A percentile compares a stretch with the other conserved stretches of the same genome.
phyloP scores from a whole-genome alignment of 2,888 invertebrate genomes.

The Pristionchus arcanus region DNA sequence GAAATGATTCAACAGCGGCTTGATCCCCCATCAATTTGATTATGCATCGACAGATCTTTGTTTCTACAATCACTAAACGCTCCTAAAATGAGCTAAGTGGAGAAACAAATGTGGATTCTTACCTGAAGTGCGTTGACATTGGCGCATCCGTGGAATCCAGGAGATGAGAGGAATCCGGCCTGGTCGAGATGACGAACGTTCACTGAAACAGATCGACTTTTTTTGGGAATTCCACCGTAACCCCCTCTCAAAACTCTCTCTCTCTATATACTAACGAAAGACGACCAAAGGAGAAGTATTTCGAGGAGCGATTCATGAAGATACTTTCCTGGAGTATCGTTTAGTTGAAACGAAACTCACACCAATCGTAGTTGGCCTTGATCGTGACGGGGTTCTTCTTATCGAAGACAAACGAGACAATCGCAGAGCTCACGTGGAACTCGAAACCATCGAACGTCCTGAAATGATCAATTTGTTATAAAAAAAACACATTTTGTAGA shows the following conservation, averaged over 20 bases:
- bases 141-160: slow-evolving; percentile 18
- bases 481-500: too few species aligned
- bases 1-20: too few species aligned
- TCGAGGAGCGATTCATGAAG: background rate
- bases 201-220: background rate
- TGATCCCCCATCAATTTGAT: too few species aligned
- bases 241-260: too few species aligned
- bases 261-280: too few species aligned
- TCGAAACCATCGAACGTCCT: slow-evolving; percentile 16
- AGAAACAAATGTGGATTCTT: background rate
- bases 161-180: background rate
- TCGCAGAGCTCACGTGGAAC: slow-evolving; percentile 18
- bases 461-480: background rate
- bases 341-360: background rate
- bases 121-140: background rate
- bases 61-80: too few species aligned
- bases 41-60: too few species aligned
- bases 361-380: slow-evolving; percentile 1
- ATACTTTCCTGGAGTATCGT: too few species aligned
- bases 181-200: background rate
- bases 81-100: too few species aligned
- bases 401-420: background rate
- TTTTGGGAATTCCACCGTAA: background rate
- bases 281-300: too few species aligned
- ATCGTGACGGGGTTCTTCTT: slow-evolving; percentile 4